Evolutionary conservation across 2,888 invertebrate species (phyloP), one percentile per base, ranked within the genome.

Genomic region (Osmoderma eremita): DNA sequence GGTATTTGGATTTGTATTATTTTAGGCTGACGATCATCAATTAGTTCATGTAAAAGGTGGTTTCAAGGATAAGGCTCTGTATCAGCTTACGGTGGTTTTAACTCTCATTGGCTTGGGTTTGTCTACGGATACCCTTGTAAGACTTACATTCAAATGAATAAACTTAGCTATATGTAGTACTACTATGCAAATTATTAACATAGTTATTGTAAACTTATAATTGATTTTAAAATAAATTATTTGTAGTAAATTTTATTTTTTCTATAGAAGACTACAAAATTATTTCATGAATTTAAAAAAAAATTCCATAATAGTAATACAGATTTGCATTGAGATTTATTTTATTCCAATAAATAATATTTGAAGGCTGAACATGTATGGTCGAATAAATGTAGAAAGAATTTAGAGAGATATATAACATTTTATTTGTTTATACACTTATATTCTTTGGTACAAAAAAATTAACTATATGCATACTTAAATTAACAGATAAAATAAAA

Each of bases 41-140:
- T 67, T 64, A 3, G 61, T 67, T 18, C 64, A 64, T 17, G 22
- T 69, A 30, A 69, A 69, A 61, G 67, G 51, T 18, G 69, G 69
- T 6, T 48, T 61, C 13, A 39, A 6, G n/a, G 69, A 69, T 36
- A 69, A 69, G 61, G 45, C 48, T 22, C 3, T 69, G 3, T 69
- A 67, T 36, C 50, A 58, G 30, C 6, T 54, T 22, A 69, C 69
- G 1, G 8, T 61, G 17, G 36, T 56, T 0, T 8, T 67, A 12
- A 63, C 66, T 8, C 8, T 30, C 24, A 42, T 69, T 61, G 69
- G 69, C 38, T 41, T 68, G 38, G 54, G 51, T 30, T 8, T 68
- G 45, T 51, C 61, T 3, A 22, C 18, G 15, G 68, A 65, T 13
- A 50, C 50, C 24, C 22, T 68, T 20, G 41, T 36, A 5, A 64